phyloP scores from a whole-genome alignment of 1,140 invertebrate genomes.

The Polyergus mexicanus region DNA sequence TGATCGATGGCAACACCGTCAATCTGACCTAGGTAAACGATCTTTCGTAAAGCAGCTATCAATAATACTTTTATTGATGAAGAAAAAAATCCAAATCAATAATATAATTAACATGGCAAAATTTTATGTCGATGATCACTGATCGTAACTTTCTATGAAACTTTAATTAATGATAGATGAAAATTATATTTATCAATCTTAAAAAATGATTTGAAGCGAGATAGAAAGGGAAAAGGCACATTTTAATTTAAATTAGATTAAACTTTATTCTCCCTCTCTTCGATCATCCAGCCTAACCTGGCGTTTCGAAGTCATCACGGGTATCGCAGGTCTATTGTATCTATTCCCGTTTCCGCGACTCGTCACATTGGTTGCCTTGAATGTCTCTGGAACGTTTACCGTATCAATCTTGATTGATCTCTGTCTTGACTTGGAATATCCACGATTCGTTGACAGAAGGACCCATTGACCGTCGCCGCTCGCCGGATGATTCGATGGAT shows the following conservation, averaged over 20 bases:
- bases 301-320: conserved; percentile 83
- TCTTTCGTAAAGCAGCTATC: conserved; percentile 69
- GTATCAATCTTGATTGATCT: conserved; percentile 85
- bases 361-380: conserved; percentile 65
- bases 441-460: conserved; percentile 91
- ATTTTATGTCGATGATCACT: not conserved
- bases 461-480: conserved; percentile 92
- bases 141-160: not conserved
- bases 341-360: conserved; percentile 9
- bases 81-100: not conserved
- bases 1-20: conserved; percentile 90
- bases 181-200: not conserved
- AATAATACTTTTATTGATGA: not conserved
- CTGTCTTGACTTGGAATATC: conserved; percentile 87
- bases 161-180: not conserved
- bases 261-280: conserved; percentile 49
- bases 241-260: conserved; percentile 1
- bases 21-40: conserved; percentile 88
- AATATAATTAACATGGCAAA: not conserved
- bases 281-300: conserved; percentile 82
- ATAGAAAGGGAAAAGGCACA: not conserved
- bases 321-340: conserved; percentile 62
- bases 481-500: conserved; percentile 87
- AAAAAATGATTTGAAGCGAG: not conserved
- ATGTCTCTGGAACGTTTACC: conserved; percentile 82